These are phyloP conservation scores for Lapara coniferarum DNA, from an alignment of 2,888 invertebrate species.

Conservation along the genomic window DNA sequence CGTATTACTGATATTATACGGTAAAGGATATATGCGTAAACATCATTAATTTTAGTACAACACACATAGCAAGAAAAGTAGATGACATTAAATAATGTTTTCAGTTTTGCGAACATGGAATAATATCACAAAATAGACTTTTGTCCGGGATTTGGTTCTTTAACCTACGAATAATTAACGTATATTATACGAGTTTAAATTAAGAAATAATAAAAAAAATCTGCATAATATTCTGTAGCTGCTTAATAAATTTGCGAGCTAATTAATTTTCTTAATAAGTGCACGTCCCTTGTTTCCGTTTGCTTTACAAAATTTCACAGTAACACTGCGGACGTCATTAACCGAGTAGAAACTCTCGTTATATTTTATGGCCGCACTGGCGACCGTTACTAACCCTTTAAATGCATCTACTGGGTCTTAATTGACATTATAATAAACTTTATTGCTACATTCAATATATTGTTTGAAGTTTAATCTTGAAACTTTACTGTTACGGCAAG, in stretches of 20 bases:
- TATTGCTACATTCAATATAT: conserved; percentile 50
- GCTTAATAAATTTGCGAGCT: conserved; percentile 21
- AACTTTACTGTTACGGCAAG: neutral
- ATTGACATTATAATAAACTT: conserved; percentile 56
- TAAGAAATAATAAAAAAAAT: too few species aligned
- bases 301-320: conserved; percentile 42
- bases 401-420: conserved; percentile 55
- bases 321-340: conserved; percentile 45
- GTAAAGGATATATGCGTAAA: neutral
- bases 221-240: neutral
- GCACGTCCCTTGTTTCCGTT: conserved; percentile 41
- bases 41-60: neutral
- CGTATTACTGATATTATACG: neutral
- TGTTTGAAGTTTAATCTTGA: neutral
- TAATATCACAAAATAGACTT: too few species aligned
- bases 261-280: conserved; percentile 44
- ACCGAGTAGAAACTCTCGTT: conserved; percentile 53
- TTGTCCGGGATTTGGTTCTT: too few species aligned
- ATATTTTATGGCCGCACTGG: conserved; percentile 62
- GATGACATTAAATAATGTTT: too few species aligned
- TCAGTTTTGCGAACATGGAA: too few species aligned
- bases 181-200: too few species aligned
- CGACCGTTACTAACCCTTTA: conserved; percentile 54
- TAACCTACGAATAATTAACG: too few species aligned
- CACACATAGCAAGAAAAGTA: neutral